Base-by-base conservation (phyloP, 2,797 vertebrate species). In the Acrossocheilus wenchowensis region DNA sequence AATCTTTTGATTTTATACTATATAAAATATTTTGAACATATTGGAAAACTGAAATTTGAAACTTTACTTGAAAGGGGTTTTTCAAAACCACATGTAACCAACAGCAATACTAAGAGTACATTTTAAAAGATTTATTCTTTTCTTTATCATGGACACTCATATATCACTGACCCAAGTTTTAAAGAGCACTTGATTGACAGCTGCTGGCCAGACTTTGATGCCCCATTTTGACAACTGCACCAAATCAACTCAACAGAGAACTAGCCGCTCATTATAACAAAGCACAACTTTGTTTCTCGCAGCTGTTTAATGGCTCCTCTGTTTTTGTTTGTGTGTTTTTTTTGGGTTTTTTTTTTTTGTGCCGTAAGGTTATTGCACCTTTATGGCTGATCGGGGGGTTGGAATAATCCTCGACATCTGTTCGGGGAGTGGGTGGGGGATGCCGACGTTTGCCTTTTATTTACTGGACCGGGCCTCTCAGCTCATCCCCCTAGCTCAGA, bases 351-450 rank as follows among this genome's bases (percentile, higher is more conserved):
- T 43, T 9, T 69, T 94, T 83, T 95, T 93, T 94, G 93, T 91
- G 75, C 94, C 91, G 93, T 95, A 95, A 95, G 95, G 95, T 96
- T 95, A 96, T 95, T 96, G 94, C 95, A 96, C 94, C 95, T 96
- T 96, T 96, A 96, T 95, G 95, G 95, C 93, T 93, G 95, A 94
- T 95, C 90, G 87, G 95, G 94, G 95, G 94, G 88, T 95, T 94
- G 92, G 93, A 94, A 95, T 94, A 94, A 95, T 95, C 94, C 95
- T 94, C 91, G 92, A 95, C 96, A 96, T 96, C 95, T 96, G 95
- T 95, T 96, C 93, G 17, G 69, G 78, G 81, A 84, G 79, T 60
- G 66, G 86, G 86, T 74, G 89, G 83, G 77, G 73, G 87, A 90
- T 92, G 94, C 92, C 87, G 88, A 92, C 89, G 91, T 91, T 93